Conservation (phyloP, 2,888 invertebrate species). For the Lithophane leautieri region DNA sequence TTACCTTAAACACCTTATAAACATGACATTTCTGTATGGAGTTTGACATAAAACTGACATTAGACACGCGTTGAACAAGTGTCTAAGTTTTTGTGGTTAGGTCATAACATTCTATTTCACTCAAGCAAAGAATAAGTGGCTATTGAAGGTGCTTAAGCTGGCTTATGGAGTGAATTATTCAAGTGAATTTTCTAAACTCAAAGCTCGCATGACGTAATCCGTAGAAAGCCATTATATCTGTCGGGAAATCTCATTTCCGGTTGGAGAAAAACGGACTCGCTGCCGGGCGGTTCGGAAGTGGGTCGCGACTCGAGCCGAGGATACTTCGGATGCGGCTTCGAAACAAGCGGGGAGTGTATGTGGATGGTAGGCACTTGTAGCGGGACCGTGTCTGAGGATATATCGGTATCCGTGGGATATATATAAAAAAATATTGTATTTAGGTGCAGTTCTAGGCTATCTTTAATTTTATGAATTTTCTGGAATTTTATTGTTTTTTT, state of each 20-base stretch:
- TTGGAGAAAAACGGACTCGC: conserved; percentile 83
- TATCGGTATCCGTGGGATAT: too few species aligned
- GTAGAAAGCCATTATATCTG: conserved; percentile 86
- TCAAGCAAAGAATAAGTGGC: conserved; percentile 40
- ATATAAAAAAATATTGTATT: not conserved
- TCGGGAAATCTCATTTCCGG: conserved; percentile 88
- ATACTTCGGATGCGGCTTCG: conserved; percentile 56
- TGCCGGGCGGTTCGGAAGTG: conserved; percentile 76
- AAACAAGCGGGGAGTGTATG: conserved; percentile 46
- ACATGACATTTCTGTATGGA: too few species aligned
- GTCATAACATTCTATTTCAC: conserved; percentile 19
- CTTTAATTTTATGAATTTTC: too few species aligned
- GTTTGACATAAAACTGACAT: too few species aligned
- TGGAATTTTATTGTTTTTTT: too few species aligned
- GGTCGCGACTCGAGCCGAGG: conserved; percentile 76
- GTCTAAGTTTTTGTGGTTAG: too few species aligned
- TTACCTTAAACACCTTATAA: too few species aligned
- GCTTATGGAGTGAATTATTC: conserved; percentile 72
- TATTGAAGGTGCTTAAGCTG: conserved; percentile 54
- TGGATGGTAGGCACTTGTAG: conserved; percentile 1
- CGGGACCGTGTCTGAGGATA: not conserved
- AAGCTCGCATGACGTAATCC: conserved; percentile 84
- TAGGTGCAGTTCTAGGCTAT: too few species aligned
- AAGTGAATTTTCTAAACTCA: conserved; percentile 75
- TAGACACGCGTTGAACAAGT: too few species aligned